Conservation (phyloP, 2,888 invertebrate genomes). For the Pachycephus smyrnensis region DNA sequence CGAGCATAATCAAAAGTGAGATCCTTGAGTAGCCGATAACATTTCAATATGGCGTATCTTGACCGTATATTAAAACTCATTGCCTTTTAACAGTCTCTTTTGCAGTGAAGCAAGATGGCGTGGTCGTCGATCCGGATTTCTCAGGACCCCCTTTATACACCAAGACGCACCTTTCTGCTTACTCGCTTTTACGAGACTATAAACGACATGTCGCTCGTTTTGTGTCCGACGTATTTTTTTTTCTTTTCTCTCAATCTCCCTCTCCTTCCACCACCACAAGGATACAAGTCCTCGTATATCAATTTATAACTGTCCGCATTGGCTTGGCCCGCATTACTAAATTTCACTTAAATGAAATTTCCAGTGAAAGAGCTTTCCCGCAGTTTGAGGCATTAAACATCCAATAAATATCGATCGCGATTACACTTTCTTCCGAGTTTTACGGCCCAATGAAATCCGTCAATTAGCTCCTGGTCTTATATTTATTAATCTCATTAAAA, state of each 20-base stretch:
- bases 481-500: not conserved
- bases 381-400: not conserved
- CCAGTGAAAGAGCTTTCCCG: not conserved
- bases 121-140: not conserved
- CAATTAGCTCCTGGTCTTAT: not conserved
- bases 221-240: not conserved
- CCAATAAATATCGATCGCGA: not conserved
- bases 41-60: not conserved
- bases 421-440: not conserved
- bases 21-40: not conserved
- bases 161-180: not conserved
- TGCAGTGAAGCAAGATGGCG: not conserved
- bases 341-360: not conserved
- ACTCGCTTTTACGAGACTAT: conserved; percentile 25
- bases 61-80: not conserved
- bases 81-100: not conserved
- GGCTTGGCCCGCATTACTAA: not conserved
- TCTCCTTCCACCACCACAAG: conserved; percentile 3
- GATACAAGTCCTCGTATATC: not conserved
- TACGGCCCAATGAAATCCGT: not conserved
- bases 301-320: not conserved
- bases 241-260: conserved; percentile 18
- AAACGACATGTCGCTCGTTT: conserved; percentile 4
- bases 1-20: not conserved
- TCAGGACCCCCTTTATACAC: not conserved